Percentiles rank a stretch among this genome's conserved stretches.
Evolutionary conservation across 1,140 invertebrate species (phyloP).

Genomic region (Lasioglossum baleicum): DNA sequence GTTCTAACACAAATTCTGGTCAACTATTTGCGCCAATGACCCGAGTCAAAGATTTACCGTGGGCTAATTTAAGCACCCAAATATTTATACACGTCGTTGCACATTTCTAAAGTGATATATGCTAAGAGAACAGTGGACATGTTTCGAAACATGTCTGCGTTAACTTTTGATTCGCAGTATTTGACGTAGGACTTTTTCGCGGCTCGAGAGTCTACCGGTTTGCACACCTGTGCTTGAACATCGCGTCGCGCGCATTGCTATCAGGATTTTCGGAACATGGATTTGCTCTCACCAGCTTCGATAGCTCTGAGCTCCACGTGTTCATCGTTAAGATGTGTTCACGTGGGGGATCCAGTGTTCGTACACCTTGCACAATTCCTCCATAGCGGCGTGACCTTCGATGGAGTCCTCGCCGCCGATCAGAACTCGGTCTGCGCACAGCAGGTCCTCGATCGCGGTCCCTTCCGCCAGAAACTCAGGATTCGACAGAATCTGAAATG

Average conservation of each 20-base stretch:
- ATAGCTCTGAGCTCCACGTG: constrained; percentile 99
- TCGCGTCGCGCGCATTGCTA: neutral
- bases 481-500: constrained; percentile 95
- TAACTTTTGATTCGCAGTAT: too few relatives aligned
- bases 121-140: too few relatives aligned
- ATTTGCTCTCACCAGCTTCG: constrained; percentile 90
- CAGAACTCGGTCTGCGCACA: constrained; percentile 96
- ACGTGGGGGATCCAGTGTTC: constrained; percentile 96
- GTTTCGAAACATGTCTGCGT: too few relatives aligned
- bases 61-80: too few relatives aligned
- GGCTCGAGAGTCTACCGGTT: too few relatives aligned
- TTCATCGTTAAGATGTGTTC: constrained; percentile 98
- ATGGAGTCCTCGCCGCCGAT: constrained; percentile 97
- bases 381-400: constrained; percentile 92
- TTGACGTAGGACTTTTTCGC: too few relatives aligned
- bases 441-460: constrained; percentile 96
- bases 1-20: too few relatives aligned
- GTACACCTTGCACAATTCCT: constrained; percentile 93
- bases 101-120: too few relatives aligned
- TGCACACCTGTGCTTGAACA: too few relatives aligned
- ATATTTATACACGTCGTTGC: too few relatives aligned
- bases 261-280: neutral
- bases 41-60: too few relatives aligned
- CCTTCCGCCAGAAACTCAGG: constrained; percentile 99
- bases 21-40: too few relatives aligned